phyloP scores from a whole-genome alignment of 2,113 vertebrate species.

The Zosterops hypoxanthus region DNA sequence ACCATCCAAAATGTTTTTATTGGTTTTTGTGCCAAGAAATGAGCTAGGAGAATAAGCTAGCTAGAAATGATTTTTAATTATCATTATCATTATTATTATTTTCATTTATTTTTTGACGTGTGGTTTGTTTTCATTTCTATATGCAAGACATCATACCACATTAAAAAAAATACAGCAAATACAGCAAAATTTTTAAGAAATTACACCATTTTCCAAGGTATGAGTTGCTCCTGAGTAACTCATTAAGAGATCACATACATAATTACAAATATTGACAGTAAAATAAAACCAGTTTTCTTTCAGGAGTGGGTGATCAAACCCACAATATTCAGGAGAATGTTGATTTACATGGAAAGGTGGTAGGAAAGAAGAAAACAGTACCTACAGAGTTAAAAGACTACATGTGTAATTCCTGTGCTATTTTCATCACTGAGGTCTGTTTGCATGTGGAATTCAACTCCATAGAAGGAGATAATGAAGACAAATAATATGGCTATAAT shows the following conservation, averaged over 20 bases:
- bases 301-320: not conserved
- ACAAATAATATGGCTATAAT: conserved; percentile 61
- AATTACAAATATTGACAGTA: not conserved
- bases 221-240: not conserved
- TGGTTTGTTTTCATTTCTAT: not conserved
- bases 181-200: not conserved
- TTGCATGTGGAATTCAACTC: conserved; percentile 42
- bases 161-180: not conserved
- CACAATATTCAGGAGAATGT: not conserved
- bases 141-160: not conserved
- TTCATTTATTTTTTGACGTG: not conserved
- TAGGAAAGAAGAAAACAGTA: not conserved
- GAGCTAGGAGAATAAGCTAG: not conserved
- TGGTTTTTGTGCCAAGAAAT: not conserved
- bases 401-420: conserved; percentile 5
- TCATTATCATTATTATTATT: not conserved
- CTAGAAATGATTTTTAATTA: not conserved
- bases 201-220: not conserved
- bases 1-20: not conserved
- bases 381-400: conserved; percentile 37
- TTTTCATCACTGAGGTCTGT: conserved; percentile 50
- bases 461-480: conserved; percentile 48
- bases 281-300: not conserved
- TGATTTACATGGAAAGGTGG: not conserved
- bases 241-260: not conserved